Evolutionary conservation across 2,797 vertebrate species (phyloP), one percentile per base, ranked within the genome.

Genomic region (Enteromius mattozi): DNA sequence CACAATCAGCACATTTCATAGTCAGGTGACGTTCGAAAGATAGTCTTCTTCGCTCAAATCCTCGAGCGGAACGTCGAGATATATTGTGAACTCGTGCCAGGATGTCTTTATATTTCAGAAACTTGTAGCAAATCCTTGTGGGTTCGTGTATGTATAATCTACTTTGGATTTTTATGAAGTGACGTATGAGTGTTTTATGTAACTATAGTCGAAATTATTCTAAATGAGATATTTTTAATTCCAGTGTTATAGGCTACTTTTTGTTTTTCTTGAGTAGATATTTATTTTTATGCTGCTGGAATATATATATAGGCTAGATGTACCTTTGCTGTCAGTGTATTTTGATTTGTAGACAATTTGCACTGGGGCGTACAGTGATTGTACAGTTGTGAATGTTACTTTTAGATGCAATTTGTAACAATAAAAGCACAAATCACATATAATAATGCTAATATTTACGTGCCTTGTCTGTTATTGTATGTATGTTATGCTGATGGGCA

Each of bases 301-400:
- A 91, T 35, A 35, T 90, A 77, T 90, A 91, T 90, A 77, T 90
- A 91, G 92, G 47, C 47, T 51, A 59, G 54, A 88, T 87, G 88
- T 93, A 91, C 85, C 63, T 91, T 90, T 92, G 91, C 92, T 86
- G 93, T 93, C 91, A 87, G 87, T 91, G 91, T 92, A 86, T 89
- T 89, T 92, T 93, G 85, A 88, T 91, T 92, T 92, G 91, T 89
- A 89, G 87, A 84, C 54, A 63, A 83, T 85, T 81, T 30, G 51
- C 86, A 91, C 89, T 93, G 89, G 92, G 92, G 92, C 92, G 92
- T 94, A 93, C 94, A 93, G 92, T 95, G 92, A 94, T 91, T 94
- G 93, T 94, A 94, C 90, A 93, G 92, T 93, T 94, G 93, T 95
- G 93, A 94, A 94, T 93, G 94, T 93, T 92, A 89, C 94, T 94